Evolutionary conservation across 2,888 invertebrate genomes (phyloP).

Genomic region (Lithophane socia): DNA sequence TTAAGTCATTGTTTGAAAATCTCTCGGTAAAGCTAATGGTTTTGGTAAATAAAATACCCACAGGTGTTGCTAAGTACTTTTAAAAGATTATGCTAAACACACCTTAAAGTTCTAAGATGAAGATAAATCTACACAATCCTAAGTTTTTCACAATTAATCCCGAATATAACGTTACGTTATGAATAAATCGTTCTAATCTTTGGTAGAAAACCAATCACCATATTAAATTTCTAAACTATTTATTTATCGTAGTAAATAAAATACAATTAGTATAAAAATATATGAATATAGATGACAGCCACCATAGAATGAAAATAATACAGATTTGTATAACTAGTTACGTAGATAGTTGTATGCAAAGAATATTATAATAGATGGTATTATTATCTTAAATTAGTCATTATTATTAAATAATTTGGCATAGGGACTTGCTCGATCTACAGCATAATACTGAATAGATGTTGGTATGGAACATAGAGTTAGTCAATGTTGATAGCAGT

Average conservation of each 20-base stretch:
- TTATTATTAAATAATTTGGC: slow-evolving; percentile 59
- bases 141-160: slow-evolving; percentile 35
- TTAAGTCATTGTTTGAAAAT: slow-evolving; percentile 15
- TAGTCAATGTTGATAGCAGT: slow-evolving; percentile 15
- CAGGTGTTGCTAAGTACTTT: slow-evolving; percentile 43
- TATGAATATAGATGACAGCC: slow-evolving; percentile 52
- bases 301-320: slow-evolving; percentile 52
- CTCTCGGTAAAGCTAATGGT: slow-evolving; percentile 20
- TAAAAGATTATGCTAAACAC: slow-evolving; percentile 58
- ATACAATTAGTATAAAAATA: slow-evolving; percentile 60
- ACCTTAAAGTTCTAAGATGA: slow-evolving; percentile 54
- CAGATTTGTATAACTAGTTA: slow-evolving; percentile 35
- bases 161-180: slow-evolving; percentile 38
- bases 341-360: slow-evolving; percentile 37
- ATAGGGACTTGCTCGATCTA: slow-evolving; percentile 44
- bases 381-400: slow-evolving; percentile 39
- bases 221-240: slow-evolving; percentile 31
- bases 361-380: slow-evolving; percentile 26
- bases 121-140: slow-evolving; percentile 58
- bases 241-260: slow-evolving; percentile 50
- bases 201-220: slow-evolving; percentile 62
- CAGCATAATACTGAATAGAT: slow-evolving; percentile 47
- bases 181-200: slow-evolving; percentile 62
- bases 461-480: slow-evolving; percentile 19
- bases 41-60: slow-evolving; percentile 46